These are phyloP conservation scores for Thera britannica DNA, from an alignment of 2,888 invertebrate species.

Conservation along the genomic window DNA sequence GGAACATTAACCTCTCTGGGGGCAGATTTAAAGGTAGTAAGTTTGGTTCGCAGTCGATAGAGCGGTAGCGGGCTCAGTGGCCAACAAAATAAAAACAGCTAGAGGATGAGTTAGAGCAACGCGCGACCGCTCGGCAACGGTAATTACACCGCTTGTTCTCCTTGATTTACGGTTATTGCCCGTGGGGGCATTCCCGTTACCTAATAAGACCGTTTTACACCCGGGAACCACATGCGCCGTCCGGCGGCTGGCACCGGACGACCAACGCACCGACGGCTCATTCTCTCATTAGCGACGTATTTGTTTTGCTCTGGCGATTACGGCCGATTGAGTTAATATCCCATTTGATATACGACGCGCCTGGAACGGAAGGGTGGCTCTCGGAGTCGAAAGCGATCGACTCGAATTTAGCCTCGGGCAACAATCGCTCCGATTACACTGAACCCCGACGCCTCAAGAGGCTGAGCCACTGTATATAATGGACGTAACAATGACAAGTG, in stretches of 20 bases:
- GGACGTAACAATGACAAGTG: constrained; percentile 37
- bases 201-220: constrained; percentile 84
- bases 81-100: constrained; percentile 82
- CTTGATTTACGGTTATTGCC: constrained; percentile 86
- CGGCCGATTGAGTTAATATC: constrained; percentile 78
- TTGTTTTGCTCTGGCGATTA: constrained; percentile 76
- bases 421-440: constrained; percentile 48
- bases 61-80: constrained; percentile 73
- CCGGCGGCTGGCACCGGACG: constrained; percentile 50
- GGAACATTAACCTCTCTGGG: constrained; percentile 75
- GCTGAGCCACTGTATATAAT: constrained; percentile 24
- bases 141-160: constrained; percentile 86
- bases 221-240: constrained; percentile 79
- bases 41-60: constrained; percentile 79
- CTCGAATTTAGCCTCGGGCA: constrained; percentile 53
- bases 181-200: constrained; percentile 83
- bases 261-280: constrained; percentile 67
- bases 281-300: constrained; percentile 80
- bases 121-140: constrained; percentile 82
- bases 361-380: constrained; percentile 67
- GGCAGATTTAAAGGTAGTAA: constrained; percentile 82
- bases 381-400: constrained; percentile 52
- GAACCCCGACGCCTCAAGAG: constrained; percentile 35
- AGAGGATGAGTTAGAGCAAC: constrained; percentile 82
- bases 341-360: constrained; percentile 73